Percentiles rank a stretch among this genome's conserved stretches.
Conservation (phyloP, 2,888 invertebrate species). For the Eurytoma californica region DNA sequence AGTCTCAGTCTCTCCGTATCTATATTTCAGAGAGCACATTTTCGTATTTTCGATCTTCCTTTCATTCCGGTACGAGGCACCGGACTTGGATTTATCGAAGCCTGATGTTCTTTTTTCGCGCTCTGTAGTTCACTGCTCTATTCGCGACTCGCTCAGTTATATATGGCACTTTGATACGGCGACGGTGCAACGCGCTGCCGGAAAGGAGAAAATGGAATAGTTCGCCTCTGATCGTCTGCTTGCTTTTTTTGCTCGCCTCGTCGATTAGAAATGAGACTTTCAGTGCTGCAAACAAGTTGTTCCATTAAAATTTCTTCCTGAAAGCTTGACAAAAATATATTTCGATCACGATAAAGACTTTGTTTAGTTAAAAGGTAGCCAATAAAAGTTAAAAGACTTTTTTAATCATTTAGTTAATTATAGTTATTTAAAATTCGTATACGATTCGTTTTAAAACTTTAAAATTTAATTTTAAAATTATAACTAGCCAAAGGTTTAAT, state of each 20-base stretch:
- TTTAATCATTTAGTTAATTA: too few species aligned
- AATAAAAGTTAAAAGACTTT: too few species aligned
- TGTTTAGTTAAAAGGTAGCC: too few species aligned
- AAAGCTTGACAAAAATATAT: too few species aligned
- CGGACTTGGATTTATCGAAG: constrained; percentile 13
- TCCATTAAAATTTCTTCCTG: too few species aligned
- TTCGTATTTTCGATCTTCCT: neutral
- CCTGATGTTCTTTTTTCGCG: neutral
- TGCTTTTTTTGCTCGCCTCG: neutral
- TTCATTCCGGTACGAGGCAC: neutral
- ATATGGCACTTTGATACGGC: constrained; percentile 19
- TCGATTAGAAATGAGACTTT: constrained; percentile 13
- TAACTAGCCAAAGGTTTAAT: too few species aligned
- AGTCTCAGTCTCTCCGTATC: neutral
- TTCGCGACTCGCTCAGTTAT: neutral
- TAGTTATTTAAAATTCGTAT: too few species aligned
- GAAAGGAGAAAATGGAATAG: constrained; percentile 5
- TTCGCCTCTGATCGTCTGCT: neutral
- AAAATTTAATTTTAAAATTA: too few species aligned
- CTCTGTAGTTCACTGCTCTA: neutral
- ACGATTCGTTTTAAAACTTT: too few species aligned
- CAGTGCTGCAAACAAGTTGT: neutral
- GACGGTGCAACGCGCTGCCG: neutral
- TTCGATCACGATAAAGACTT: too few species aligned
- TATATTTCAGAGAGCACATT: neutral